Base-by-base conservation (phyloP, 1,140 invertebrate genomes). In the Druon quercuslanigerum region DNA sequence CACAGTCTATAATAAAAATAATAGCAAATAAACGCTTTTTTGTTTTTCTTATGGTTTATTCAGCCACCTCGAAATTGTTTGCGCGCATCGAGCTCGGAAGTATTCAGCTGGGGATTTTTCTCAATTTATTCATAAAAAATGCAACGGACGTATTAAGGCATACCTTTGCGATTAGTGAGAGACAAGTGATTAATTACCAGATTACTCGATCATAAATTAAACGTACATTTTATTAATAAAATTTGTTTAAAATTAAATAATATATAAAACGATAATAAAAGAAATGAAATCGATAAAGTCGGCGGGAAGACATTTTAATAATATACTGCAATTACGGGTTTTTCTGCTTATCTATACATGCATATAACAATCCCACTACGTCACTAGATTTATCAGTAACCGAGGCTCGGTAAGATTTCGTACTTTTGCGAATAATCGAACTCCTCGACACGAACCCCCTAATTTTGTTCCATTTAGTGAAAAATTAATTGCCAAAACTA, bases 401-500 rank as follows among this genome's bases (percentile, higher is more conserved):
- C 78, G 80, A 78, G 81, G 84, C 76, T 84, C 78, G 82, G 87
- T 90, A 91, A 88, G 88, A 86, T 91, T 91, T 91, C 90, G 90
- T 91, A 91, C 89, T 91, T 91, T 91, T 91, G 86, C 89, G 90
- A 91, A 88, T 89, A 90, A 89, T 87, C 86, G 87, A 88, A 83
- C 77, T 87, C 84, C 81, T 84, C 78, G 83, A 84, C 40, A 9
- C 25, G 3, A 1, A 40, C 4, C 4, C 40, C 40, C 40, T 40
- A 40, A 5, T 40, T 7, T 40, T 40, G 40, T 40, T 40, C 5
- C 40, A 7, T 40, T 40, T 40, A 6, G 40, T 40, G 40, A 1
- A 40, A 40, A 7, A 40, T 5, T 40, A 40, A 40, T 40, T 1
- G 5, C 40, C 40, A 7, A 7, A 7, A 40, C 3, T 5, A 40